These are phyloP conservation scores for Automeris io DNA, from an alignment of 2,888 invertebrate species.

Conservation along the genomic window DNA sequence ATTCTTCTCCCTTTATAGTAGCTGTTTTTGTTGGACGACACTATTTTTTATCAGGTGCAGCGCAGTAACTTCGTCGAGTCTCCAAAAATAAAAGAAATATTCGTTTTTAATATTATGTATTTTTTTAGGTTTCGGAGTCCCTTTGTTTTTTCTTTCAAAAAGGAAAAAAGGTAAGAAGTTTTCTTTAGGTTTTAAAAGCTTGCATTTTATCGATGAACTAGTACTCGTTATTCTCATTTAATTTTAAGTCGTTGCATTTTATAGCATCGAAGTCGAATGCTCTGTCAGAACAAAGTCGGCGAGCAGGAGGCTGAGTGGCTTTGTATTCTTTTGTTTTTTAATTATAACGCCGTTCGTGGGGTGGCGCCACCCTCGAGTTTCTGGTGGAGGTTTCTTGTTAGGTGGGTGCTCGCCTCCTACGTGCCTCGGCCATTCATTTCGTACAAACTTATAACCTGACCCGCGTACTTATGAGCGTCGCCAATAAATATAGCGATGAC, in stretches of 20 bases:
- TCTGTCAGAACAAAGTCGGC: slow-evolving; percentile 36
- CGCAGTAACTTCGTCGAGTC: too few species aligned
- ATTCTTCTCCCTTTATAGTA: too few species aligned
- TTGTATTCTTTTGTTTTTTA: slow-evolving; percentile 77
- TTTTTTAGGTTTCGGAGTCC: too few species aligned
- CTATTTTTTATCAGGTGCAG: too few species aligned
- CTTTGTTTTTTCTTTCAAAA: too few species aligned
- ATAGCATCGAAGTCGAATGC: slow-evolving; percentile 59
- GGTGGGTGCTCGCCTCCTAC: slow-evolving; percentile 69
- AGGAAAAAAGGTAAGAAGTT: background rate
- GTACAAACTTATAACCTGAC: slow-evolving; percentile 76
- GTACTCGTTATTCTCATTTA: slow-evolving; percentile 12
- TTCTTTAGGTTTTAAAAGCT: background rate
- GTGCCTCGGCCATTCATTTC: slow-evolving; percentile 74
- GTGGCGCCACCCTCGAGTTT: slow-evolving; percentile 54
- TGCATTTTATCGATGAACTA: background rate
- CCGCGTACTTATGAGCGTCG: slow-evolving; percentile 77
- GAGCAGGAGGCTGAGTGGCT: slow-evolving; percentile 68
- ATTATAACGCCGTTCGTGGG: slow-evolving; percentile 68
- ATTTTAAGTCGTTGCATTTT: slow-evolving; percentile 62
- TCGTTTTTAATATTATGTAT: too few species aligned
- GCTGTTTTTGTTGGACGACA: too few species aligned
- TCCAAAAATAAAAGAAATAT: too few species aligned
- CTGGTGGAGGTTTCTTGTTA: slow-evolving; percentile 73
- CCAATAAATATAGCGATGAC: slow-evolving; percentile 77